Evolutionary conservation across 2,113 vertebrate species (phyloP).

Genomic region (cat (Felis catus)): DNA sequence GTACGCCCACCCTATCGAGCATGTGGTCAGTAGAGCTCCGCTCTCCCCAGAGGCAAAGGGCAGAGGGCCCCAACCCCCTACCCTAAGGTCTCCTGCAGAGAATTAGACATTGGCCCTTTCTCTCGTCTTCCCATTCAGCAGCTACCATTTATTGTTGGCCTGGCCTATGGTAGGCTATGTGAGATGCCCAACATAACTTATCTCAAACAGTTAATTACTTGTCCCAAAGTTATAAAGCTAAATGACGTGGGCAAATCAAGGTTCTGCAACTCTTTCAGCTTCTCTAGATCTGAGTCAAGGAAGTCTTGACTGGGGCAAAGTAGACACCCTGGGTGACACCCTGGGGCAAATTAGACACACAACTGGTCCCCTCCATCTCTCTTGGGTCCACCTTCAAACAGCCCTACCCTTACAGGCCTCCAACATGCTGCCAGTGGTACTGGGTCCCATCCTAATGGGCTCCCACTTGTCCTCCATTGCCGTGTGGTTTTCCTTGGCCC

Average conservation of each 20-base stretch:
- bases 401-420: constrained; percentile 84
- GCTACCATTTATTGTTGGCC: not conserved
- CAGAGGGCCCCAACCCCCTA: too few species aligned
- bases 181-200: not conserved
- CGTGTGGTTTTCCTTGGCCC: constrained; percentile 90
- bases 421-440: constrained; percentile 90
- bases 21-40: constrained; percentile 86
- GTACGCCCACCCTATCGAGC: constrained; percentile 94
- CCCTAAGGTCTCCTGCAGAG: not conserved
- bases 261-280: not conserved
- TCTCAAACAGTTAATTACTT: not conserved
- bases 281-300: not conserved
- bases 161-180: not conserved
- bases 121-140: not conserved
- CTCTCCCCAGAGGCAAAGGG: not conserved
- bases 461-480: constrained; percentile 90
- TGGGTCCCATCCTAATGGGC: constrained; percentile 89
- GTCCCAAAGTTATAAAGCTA: not conserved
- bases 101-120: not conserved
- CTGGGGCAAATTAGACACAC: not conserved
- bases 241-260: not conserved
- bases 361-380: not conserved
- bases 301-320: not conserved
- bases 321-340: not conserved
- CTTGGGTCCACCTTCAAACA: not conserved